Percentiles rank a stretch among this genome's conserved stretches.
Evolutionary conservation across 2,797 vertebrate genomes (phyloP).

Genomic region (Dendrocincla fuliginosa): DNA sequence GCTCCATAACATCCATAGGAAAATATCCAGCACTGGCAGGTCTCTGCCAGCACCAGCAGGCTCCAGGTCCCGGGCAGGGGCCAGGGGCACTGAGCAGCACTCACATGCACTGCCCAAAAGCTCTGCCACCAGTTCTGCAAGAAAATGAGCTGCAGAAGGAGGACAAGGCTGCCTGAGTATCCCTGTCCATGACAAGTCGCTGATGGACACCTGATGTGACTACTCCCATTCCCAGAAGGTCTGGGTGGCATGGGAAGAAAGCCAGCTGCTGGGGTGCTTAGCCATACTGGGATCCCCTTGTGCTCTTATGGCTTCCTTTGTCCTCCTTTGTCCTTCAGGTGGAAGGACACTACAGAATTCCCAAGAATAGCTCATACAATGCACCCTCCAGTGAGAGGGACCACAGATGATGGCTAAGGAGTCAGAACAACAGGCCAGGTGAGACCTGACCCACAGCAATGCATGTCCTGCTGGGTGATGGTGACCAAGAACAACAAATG

Average conservation of each 20-base stretch:
- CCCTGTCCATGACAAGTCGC: not conserved
- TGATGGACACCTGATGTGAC: not conserved
- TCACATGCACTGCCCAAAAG: not conserved
- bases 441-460: not conserved
- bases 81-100: not conserved
- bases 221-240: not conserved
- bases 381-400: not conserved
- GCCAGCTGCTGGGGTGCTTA: accelerated
- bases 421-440: not conserved
- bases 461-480: accelerated
- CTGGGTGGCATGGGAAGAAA: not conserved
- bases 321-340: not conserved
- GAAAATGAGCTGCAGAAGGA: not conserved
- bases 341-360: not conserved
- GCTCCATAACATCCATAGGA: not conserved
- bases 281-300: not conserved
- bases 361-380: accelerated
- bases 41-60: not conserved
- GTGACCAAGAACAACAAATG: not conserved
- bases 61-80: not conserved
- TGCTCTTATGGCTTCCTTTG: not conserved
- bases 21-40: not conserved
- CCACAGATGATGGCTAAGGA: not conserved
- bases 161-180: not conserved
- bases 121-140: not conserved